Conservation (phyloP, 1,140 invertebrate genomes). For the Drosophila sturtevanti region DNA sequence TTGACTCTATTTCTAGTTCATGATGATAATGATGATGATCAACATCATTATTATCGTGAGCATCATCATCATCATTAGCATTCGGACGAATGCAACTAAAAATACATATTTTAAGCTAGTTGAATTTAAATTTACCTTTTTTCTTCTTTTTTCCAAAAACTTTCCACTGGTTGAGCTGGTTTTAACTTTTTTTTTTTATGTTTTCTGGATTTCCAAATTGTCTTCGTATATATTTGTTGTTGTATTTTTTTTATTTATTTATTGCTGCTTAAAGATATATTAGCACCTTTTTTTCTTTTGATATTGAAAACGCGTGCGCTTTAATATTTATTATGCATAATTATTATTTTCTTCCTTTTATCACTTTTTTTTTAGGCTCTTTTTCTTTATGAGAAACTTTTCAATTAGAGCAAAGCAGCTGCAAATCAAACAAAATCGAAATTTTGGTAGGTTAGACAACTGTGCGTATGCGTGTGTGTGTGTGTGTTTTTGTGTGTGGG, state of each 20-base stretch:
- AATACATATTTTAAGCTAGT: slow-evolving; percentile 39
- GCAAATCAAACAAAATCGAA: slow-evolving; percentile 18
- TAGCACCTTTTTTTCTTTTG: slow-evolving; percentile 61
- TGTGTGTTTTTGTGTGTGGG: slow-evolving; percentile 18
- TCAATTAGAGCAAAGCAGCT: slow-evolving; percentile 35
- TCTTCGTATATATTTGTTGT: too few relatives aligned
- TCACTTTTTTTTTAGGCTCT: slow-evolving; percentile 44
- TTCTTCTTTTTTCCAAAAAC: slow-evolving; percentile 40
- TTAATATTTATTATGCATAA: slow-evolving; percentile 58
- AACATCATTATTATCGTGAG: not conserved
- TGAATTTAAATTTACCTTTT: slow-evolving; percentile 52
- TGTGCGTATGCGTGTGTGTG: not conserved
- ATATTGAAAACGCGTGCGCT: slow-evolving; percentile 47
- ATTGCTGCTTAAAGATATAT: slow-evolving; percentile 57
- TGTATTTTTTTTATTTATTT: not conserved
- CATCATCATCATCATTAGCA: not conserved
- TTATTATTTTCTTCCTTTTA: slow-evolving; percentile 38
- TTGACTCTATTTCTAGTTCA: slow-evolving; percentile 49
- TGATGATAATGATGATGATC: slow-evolving; percentile 15
- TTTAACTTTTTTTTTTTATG: slow-evolving; percentile 1
- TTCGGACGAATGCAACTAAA: slow-evolving; percentile 65
- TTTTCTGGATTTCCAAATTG: slow-evolving; percentile 21
- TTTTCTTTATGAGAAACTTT: slow-evolving; percentile 7
- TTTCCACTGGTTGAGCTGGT: slow-evolving; percentile 44
- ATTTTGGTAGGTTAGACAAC: not conserved